Percentiles rank a stretch among this genome's conserved stretches.
Conservation (phyloP, 2,113 vertebrate genomes). For the Myrmophylax atrothorax region DNA sequence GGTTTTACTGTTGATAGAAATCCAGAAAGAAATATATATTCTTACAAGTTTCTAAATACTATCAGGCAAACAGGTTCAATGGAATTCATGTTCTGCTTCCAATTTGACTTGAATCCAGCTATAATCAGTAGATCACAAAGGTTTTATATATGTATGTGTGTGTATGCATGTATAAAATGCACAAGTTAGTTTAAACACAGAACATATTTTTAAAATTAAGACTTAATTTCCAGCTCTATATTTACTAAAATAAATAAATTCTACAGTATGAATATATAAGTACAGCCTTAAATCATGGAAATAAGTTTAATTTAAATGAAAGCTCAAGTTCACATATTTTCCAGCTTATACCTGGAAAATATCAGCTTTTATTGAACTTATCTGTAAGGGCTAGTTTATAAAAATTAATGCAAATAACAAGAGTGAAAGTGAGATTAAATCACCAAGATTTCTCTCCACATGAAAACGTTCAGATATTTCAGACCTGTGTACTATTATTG, state of each 20-base stretch:
- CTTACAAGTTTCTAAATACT: not conserved
- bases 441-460: slow-evolving; percentile 64
- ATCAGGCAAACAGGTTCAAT: not conserved
- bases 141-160: not conserved
- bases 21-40: not conserved
- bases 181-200: slow-evolving; percentile 39
- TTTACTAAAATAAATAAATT: slow-evolving; percentile 71
- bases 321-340: slow-evolving; percentile 68
- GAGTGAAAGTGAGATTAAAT: slow-evolving; percentile 70
- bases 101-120: not conserved
- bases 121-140: slow-evolving; percentile 15
- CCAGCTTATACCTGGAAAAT: slow-evolving; percentile 76
- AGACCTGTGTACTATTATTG: slow-evolving; percentile 69
- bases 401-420: slow-evolving; percentile 78
- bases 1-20: not conserved
- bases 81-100: not conserved
- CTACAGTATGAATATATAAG: not conserved
- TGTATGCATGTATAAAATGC: not conserved
- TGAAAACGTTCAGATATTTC: slow-evolving; percentile 72
- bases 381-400: slow-evolving; percentile 62
- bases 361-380: slow-evolving; percentile 74
- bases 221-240: slow-evolving; percentile 55
- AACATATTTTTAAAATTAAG: slow-evolving; percentile 66
- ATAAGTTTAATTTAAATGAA: slow-evolving; percentile 63
- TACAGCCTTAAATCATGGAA: slow-evolving; percentile 65